Evolutionary conservation across 2,888 invertebrate genomes (phyloP).

Genomic region (Melieria picta): DNA sequence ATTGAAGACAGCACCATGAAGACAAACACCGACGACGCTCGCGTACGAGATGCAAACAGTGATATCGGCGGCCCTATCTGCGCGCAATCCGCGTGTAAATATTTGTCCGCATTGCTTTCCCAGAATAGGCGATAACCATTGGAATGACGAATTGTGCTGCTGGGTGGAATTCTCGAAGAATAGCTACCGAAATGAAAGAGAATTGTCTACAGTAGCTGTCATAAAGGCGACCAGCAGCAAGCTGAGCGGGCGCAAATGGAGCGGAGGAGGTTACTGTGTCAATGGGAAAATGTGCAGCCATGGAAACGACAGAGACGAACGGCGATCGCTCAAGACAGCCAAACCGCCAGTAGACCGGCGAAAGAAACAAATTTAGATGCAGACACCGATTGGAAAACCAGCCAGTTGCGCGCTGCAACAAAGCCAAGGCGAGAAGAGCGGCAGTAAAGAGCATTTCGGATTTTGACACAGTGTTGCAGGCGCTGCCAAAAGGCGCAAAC

Average conservation of each 20-base stretch:
- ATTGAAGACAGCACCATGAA: background rate
- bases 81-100: constrained; percentile 5
- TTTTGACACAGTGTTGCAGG: too few relatives aligned
- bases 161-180: background rate
- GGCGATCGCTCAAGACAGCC: background rate
- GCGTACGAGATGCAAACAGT: background rate
- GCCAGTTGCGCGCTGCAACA: background rate
- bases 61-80: background rate
- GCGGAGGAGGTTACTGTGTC: constrained; percentile 35
- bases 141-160: too few relatives aligned
- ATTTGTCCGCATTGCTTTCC: constrained; percentile 19
- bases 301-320: constrained; percentile 1
- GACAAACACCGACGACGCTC: background rate
- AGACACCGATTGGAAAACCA: constrained; percentile 35
- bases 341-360: too few relatives aligned
- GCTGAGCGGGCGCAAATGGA: background rate
- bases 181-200: constrained; percentile 11
- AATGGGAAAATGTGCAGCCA: constrained; percentile 25
- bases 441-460: too few relatives aligned
- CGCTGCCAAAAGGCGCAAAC: too few relatives aligned
- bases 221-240: background rate
- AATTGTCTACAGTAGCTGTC: background rate
- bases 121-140: background rate
- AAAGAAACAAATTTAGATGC: constrained; percentile 35
- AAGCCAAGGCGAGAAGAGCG: background rate